Evolutionary conservation across 2,113 vertebrate genomes (phyloP).

Genomic region (Dipodomys ordii): DNA sequence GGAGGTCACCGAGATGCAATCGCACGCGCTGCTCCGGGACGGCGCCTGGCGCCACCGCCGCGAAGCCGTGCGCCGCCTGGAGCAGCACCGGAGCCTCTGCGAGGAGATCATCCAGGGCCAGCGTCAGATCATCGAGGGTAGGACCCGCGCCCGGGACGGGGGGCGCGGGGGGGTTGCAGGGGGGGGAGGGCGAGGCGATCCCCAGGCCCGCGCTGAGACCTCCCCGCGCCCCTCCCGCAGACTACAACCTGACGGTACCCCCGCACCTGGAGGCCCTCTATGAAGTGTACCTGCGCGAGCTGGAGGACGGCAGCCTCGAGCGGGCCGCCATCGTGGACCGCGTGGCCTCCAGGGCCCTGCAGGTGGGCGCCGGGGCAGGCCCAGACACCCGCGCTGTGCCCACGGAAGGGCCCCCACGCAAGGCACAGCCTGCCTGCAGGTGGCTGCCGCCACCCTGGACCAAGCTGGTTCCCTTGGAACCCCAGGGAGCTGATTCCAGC

Average conservation of each 20-base stretch:
- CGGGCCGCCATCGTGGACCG: conserved; percentile 88
- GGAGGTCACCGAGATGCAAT: conserved; percentile 90
- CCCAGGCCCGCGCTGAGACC: not conserved
- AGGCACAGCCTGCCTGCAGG: too few relatives aligned
- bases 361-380: conserved; percentile 78
- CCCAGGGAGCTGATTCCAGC: not conserved
- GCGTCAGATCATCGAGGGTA: conserved; percentile 91
- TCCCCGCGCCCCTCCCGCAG: conserved; percentile 78
- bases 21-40: conserved; percentile 90
- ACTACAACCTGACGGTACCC: conserved; percentile 91
- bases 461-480: too few relatives aligned
- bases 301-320: conserved; percentile 90
- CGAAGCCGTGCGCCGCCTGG: conserved; percentile 87
- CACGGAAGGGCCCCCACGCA: too few relatives aligned
- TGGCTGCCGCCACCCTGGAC: too few relatives aligned
- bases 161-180: fast-evolving
- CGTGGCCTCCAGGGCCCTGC: conserved; percentile 87
- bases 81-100: conserved; percentile 91
- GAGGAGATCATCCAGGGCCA: conserved; percentile 94
- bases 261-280: conserved; percentile 92
- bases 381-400: too few relatives aligned
- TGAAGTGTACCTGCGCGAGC: conserved; percentile 89
- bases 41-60: conserved; percentile 91
- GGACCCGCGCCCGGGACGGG: fast-evolving
- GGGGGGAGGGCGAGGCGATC: not conserved